A percentile compares a stretch with the other conserved stretches of the same genome.
Evolutionary conservation across 2,113 vertebrate genomes (phyloP).

Genomic region (Scomber japonicus): DNA sequence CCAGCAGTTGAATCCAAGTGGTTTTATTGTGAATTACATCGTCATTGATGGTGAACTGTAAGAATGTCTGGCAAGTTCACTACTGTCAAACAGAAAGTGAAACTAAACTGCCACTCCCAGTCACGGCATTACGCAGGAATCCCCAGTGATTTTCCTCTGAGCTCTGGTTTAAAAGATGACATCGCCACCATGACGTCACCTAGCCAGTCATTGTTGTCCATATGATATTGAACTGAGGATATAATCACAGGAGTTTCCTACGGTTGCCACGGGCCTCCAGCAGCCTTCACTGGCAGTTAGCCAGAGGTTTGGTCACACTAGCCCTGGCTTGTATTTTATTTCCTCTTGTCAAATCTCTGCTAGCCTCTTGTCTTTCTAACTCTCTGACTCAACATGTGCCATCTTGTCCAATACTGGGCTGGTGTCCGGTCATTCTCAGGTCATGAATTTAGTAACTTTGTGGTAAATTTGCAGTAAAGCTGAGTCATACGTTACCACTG

Average conservation of each 20-base stretch:
- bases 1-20: no score
- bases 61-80: background rate
- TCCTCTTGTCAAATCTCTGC: conserved; percentile 14
- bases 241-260: conserved; percentile 12
- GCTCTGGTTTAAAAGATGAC: conserved; percentile 15
- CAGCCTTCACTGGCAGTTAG: conserved; percentile 1
- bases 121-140: background rate
- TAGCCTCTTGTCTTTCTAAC: background rate
- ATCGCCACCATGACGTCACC: conserved; percentile 15
- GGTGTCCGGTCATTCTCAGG: background rate
- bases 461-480: conserved; percentile 11
- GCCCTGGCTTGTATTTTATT: conserved; percentile 7
- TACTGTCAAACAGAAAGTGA: conserved; percentile 37
- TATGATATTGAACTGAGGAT: conserved; percentile 6
- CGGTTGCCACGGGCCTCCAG: conserved; percentile 19
- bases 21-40: no score
- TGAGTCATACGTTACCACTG: conserved; percentile 49
- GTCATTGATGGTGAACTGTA: background rate
- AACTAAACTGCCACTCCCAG: background rate
- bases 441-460: conserved; percentile 14
- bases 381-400: conserved; percentile 37
- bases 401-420: background rate
- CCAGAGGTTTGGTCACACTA: conserved; percentile 5
- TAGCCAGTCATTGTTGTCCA: conserved; percentile 10
- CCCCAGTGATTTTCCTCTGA: conserved; percentile 37